phyloP scores from a whole-genome alignment of 1,140 invertebrate species.

The Drosophila kohkoa region DNA sequence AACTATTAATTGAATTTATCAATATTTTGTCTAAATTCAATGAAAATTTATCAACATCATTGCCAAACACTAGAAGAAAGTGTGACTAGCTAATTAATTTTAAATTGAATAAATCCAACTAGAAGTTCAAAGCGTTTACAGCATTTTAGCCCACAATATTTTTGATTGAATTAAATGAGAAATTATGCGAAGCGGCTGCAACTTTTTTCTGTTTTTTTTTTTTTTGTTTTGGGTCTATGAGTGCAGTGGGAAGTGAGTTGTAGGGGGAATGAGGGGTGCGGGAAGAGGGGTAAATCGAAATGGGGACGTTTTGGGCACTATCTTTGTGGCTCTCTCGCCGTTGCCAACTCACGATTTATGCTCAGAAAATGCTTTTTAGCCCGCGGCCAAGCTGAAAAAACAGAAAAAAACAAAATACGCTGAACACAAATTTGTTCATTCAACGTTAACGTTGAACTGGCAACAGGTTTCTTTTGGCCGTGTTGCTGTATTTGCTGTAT shows the following conservation, averaged over 20 bases:
- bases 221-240: not conserved
- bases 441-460: conserved; percentile 56
- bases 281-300: conserved; percentile 21
- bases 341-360: conserved; percentile 66
- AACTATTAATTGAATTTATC: too few relatives aligned
- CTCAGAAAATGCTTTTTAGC: conserved; percentile 70
- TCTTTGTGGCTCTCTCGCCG: conserved; percentile 30
- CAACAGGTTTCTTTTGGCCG: conserved; percentile 65
- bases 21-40: too few relatives aligned
- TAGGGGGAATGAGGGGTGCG: not conserved
- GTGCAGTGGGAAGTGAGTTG: not conserved
- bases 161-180: conserved; percentile 46
- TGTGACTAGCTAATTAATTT: not conserved
- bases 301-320: conserved; percentile 10
- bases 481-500: conserved; percentile 24
- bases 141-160: conserved; percentile 1
- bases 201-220: not conserved
- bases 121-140: conserved; percentile 2
- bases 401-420: not conserved
- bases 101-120: conserved; percentile 29
- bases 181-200: conserved; percentile 21
- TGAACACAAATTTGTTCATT: conserved; percentile 75
- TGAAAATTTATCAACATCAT: too few relatives aligned
- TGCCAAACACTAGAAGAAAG: too few relatives aligned
- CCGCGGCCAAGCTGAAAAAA: conserved; percentile 24